Conservation (phyloP, 1,140 invertebrate species). For the Aricia agestis region DNA sequence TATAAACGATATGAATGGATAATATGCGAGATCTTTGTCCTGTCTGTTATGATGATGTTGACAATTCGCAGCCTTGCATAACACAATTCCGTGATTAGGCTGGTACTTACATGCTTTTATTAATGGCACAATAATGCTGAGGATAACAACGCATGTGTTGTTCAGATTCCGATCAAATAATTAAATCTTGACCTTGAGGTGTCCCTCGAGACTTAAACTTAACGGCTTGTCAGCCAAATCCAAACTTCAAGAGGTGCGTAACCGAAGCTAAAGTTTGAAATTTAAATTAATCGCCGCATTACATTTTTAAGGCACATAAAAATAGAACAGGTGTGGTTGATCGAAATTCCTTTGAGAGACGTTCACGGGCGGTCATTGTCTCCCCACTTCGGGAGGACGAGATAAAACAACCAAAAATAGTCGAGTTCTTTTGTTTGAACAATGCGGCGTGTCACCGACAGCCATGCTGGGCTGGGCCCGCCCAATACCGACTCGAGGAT, state of each 20-base stretch:
- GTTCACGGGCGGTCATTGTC: slow-evolving; percentile 56
- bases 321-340: slow-evolving; percentile 23
- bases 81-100: slow-evolving; percentile 59
- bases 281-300: no score
- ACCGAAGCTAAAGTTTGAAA: no score
- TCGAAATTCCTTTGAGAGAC: slow-evolving; percentile 59
- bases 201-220: background rate
- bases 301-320: background rate
- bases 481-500: slow-evolving; percentile 38
- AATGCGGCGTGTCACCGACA: slow-evolving; percentile 64
- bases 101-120: slow-evolving; percentile 19
- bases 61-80: slow-evolving; percentile 53
- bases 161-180: background rate
- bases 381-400: slow-evolving; percentile 27
- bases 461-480: slow-evolving; percentile 49
- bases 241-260: no score
- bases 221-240: background rate
- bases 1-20: slow-evolving; percentile 72
- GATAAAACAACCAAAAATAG: slow-evolving; percentile 63
- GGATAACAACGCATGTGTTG: no score
- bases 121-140: background rate
- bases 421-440: slow-evolving; percentile 66
- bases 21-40: slow-evolving; percentile 38
- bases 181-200: background rate
- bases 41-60: slow-evolving; percentile 20